Conservation (phyloP, 2,797 vertebrate genomes). For the Masticophis lateralis region DNA sequence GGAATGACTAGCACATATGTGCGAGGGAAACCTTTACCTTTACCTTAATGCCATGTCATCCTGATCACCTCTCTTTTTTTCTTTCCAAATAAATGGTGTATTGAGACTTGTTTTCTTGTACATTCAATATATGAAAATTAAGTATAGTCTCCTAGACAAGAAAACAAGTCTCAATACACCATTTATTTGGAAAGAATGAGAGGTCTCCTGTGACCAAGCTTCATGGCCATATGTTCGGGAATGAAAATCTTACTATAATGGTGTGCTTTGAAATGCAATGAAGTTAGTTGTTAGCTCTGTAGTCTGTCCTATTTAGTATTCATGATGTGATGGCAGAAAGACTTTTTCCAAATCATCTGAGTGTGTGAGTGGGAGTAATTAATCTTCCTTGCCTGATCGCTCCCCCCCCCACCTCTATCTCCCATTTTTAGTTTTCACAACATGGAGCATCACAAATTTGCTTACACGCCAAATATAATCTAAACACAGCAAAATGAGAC, state of each 20-base stretch:
- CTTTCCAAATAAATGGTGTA: neutral
- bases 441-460: constrained; percentile 26
- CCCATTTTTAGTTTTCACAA: constrained; percentile 49
- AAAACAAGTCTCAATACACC: neutral
- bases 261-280: constrained; percentile 37
- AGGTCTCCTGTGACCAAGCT: neutral
- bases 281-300: constrained; percentile 22
- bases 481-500: constrained; percentile 29
- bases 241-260: neutral
- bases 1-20: too few relatives aligned
- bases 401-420: constrained; percentile 36
- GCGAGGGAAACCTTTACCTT: too few relatives aligned
- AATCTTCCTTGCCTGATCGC: constrained; percentile 51
- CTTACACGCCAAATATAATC: constrained; percentile 41
- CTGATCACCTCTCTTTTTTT: neutral
- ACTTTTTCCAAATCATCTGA: constrained; percentile 48
- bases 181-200: constrained; percentile 14
- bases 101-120: neutral
- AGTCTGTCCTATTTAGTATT: constrained; percentile 46
- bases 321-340: constrained; percentile 37
- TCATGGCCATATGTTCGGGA: constrained; percentile 15
- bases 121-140: neutral
- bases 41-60: neutral
- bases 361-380: constrained; percentile 53
- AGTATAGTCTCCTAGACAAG: neutral